phyloP scores from a whole-genome alignment of 2,113 vertebrate genomes.

The Eublepharis macularius region DNA sequence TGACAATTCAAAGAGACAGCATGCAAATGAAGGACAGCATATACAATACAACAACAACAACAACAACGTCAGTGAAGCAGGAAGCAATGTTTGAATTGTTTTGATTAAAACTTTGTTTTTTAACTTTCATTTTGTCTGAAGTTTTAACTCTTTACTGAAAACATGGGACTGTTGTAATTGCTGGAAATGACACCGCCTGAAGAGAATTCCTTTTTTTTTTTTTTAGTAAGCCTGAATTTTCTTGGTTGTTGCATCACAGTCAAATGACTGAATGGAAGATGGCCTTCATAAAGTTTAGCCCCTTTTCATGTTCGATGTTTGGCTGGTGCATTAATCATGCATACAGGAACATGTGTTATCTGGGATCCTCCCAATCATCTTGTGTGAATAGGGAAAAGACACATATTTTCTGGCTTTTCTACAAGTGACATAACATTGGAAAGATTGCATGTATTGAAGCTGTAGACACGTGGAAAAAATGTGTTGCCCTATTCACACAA shows the following conservation, averaged over 20 bases:
- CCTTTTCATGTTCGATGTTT: too few relatives aligned
- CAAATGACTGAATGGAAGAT: neutral
- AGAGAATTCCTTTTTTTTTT: neutral
- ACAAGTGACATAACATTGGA: too few relatives aligned
- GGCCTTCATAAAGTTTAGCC: too few relatives aligned
- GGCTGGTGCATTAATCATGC: too few relatives aligned
- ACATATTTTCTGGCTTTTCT: too few relatives aligned
- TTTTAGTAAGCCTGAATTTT: neutral
- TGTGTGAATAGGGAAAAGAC: too few relatives aligned
- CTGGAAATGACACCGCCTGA: neutral
- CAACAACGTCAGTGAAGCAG: constrained; percentile 5
- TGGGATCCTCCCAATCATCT: too few relatives aligned
- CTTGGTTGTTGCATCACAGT: neutral
- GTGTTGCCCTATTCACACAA: too few relatives aligned
- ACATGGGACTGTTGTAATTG: neutral
- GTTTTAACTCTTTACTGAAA: neutral
- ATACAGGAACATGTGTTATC: too few relatives aligned
- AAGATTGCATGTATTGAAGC: too few relatives aligned
- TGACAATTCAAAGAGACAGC: neutral
- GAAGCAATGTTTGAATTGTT: neutral
- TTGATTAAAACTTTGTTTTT: neutral
- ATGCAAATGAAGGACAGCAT: neutral
- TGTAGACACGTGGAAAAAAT: too few relatives aligned
- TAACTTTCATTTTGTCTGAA: neutral
- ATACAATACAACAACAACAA: neutral